Evolutionary conservation across 2,113 vertebrate species (phyloP).

Genomic region (Caranx melampygus): DNA sequence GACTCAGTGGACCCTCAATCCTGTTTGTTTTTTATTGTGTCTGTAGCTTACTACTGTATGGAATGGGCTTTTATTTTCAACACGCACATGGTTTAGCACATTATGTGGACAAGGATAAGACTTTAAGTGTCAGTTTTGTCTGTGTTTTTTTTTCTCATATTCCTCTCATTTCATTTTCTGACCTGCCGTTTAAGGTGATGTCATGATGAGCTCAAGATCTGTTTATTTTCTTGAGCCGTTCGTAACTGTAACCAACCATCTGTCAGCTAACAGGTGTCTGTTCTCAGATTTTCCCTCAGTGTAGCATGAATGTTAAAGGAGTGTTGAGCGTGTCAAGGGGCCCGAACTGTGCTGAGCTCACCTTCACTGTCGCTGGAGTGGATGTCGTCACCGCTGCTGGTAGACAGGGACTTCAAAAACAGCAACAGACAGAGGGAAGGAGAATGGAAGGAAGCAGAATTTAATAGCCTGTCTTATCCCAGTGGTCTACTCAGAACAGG

Average conservation of each 20-base stretch:
- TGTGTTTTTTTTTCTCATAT: background rate
- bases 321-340: background rate
- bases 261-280: slow-evolving; percentile 1
- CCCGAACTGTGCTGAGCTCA: background rate
- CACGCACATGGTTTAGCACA: background rate
- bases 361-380: slow-evolving; percentile 7
- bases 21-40: slow-evolving; percentile 31
- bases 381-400: slow-evolving; percentile 14
- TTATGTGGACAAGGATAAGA: background rate
- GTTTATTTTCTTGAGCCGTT: background rate
- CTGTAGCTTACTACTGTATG: background rate
- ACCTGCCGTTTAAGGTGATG: background rate
- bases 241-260: background rate
- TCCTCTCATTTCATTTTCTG: background rate
- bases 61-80: background rate
- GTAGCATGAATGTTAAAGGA: slow-evolving; percentile 10
- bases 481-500: slow-evolving; percentile 19
- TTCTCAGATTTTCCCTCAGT: slow-evolving; percentile 5
- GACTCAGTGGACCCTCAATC: slow-evolving; percentile 37
- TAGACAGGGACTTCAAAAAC: slow-evolving; percentile 33
- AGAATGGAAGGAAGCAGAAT: slow-evolving; percentile 23
- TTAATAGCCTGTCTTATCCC: slow-evolving; percentile 27
- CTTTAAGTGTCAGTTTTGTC: background rate
- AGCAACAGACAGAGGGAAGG: slow-evolving; percentile 41
- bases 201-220: background rate